These are phyloP conservation scores for Ispidina lecontei DNA, from an alignment of 2,797 vertebrate genomes.

Conservation along the genomic window DNA sequence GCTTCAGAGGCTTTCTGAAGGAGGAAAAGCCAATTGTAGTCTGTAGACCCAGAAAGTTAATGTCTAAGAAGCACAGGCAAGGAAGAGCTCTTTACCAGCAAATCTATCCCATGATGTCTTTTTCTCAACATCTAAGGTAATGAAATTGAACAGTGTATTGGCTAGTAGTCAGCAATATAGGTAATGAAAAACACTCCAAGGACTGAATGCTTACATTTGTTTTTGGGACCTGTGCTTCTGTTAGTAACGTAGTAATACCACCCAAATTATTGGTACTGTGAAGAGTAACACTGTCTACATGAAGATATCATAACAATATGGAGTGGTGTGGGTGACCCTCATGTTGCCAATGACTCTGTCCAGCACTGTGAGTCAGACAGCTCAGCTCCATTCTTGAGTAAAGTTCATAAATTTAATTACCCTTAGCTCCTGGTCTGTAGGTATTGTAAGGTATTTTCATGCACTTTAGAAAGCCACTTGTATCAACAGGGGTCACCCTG, in stretches of 20 bases:
- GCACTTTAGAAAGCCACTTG: neutral
- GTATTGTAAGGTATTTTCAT: neutral
- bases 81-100: neutral
- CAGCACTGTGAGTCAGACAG: neutral
- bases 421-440: neutral
- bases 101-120: neutral
- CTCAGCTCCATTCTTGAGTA: neutral
- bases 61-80: neutral
- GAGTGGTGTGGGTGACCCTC: neutral
- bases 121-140: neutral
- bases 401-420: neutral
- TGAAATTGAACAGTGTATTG: neutral
- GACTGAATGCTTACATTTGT: neutral
- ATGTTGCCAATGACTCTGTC: neutral
- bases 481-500: neutral
- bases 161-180: neutral
- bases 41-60: neutral
- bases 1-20: neutral
- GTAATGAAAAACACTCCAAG: neutral
- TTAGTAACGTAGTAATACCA: neutral
- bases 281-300: neutral
- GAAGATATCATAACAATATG: neutral
- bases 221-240: neutral
- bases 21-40: neutral
- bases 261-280: neutral